These are phyloP conservation scores for Drosophila bunnanda DNA, from an alignment of 2,888 invertebrate genomes.

Conservation along the genomic window DNA sequence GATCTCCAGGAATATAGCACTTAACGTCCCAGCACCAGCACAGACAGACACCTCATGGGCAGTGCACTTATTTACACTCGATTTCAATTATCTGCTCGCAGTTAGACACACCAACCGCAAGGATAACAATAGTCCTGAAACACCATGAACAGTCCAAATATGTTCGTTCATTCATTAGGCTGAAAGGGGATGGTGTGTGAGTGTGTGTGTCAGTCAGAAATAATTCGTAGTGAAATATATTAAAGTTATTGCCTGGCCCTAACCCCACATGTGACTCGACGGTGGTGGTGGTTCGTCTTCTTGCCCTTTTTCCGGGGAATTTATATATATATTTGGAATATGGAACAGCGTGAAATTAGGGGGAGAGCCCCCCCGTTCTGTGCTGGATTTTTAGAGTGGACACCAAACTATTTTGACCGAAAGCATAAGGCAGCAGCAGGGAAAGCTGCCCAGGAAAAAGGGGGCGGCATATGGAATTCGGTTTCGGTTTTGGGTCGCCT, in stretches of 20 bases:
- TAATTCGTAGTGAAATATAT: constrained; percentile 40
- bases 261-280: constrained; percentile 7
- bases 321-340: constrained; percentile 12
- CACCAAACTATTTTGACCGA: constrained; percentile 69
- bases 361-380: constrained; percentile 10
- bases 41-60: constrained; percentile 27
- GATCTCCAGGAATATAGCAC: constrained; percentile 11
- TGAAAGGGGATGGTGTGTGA: constrained; percentile 1
- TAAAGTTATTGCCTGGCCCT: constrained; percentile 37
- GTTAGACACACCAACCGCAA: constrained; percentile 61
- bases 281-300: constrained; percentile 14
- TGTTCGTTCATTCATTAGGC: constrained; percentile 46
- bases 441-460: constrained; percentile 11
- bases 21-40: neutral
- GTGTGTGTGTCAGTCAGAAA: constrained; percentile 30
- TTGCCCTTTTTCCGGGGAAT: constrained; percentile 24
- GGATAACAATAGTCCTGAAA: constrained; percentile 34
- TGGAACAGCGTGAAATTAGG: constrained; percentile 36
- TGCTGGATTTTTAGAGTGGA: constrained; percentile 38
- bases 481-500: neutral
- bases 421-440: constrained; percentile 46
- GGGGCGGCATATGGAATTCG: constrained; percentile 6
- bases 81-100: constrained; percentile 81
- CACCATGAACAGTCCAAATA: constrained; percentile 34
- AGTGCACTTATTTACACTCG: constrained; percentile 68